A percentile compares a stretch with the other conserved stretches of the same genome.
Conservation (phyloP, 2,888 invertebrate species). For the Eulithis prunata region DNA sequence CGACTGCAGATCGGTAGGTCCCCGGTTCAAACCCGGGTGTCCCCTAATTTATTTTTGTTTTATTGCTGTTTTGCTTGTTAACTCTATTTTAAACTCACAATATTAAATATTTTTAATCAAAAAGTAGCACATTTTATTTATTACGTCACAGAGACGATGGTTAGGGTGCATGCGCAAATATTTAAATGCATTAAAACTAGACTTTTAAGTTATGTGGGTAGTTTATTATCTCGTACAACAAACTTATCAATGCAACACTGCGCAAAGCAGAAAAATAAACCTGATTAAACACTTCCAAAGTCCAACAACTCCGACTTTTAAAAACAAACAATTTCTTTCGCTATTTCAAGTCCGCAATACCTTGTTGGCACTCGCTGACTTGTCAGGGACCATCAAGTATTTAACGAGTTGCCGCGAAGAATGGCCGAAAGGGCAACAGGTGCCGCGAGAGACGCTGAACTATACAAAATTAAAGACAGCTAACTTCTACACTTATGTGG, state of each 20-base stretch:
- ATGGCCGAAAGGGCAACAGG: constrained; percentile 59
- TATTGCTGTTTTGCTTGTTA: not conserved
- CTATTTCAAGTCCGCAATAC: constrained; percentile 16
- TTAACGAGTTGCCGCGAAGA: constrained; percentile 56
- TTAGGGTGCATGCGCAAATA: no score
- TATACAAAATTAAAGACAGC: constrained; percentile 50
- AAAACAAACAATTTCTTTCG: constrained; percentile 28
- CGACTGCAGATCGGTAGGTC: constrained; percentile 69
- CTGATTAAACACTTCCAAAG: not conserved
- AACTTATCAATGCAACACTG: constrained; percentile 6
- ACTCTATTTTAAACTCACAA: not conserved
- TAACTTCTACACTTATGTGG: constrained; percentile 34
- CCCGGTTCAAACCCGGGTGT: constrained; percentile 69
- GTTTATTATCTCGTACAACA: no score
- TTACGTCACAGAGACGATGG: no score
- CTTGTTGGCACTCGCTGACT: constrained; percentile 19
- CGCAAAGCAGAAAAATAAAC: not conserved
- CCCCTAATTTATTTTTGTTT: constrained; percentile 45
- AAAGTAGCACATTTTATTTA: no score
- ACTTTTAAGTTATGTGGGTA: no score
- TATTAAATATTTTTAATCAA: no score
- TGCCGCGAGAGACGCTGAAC: constrained; percentile 45
- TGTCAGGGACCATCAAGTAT: constrained; percentile 48
- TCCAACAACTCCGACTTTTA: constrained; percentile 17
- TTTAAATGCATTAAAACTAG: no score